Evolutionary conservation across 2,113 vertebrate species (phyloP), one percentile per base, ranked within the genome.

Genomic region (Merops nubicus): DNA sequence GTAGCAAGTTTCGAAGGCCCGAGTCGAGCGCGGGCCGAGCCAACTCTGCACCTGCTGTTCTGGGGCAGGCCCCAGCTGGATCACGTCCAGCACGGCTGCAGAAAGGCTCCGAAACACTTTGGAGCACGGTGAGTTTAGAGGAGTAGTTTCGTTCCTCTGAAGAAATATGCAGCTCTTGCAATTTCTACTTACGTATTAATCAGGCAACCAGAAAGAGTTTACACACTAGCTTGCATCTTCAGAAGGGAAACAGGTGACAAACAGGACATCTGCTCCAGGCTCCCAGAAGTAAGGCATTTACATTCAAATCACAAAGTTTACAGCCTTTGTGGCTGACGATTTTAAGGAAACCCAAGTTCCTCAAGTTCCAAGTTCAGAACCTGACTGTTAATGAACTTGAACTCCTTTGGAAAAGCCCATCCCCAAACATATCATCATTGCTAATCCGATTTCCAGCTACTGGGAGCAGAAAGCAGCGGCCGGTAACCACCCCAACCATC

Each of bases 11-110:
- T 36, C 51, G 43, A 45, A 72, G 20, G 56, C 51, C 36, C 51
- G 36, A 45, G 56, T 40, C 4, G 0, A 28, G 33, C 0, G 0
- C 2, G 4, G 12, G 51, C 53, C 82, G 83, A 63, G 86, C 33
- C 93, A 84, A 77, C 86, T 77, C 33, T 59, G 73, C 60, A 79
- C 72, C 89, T 78, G 85, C 90, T 78, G 10, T 15, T 75, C 4
- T 48, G 28, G 19, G 42, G 89, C 72, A 78, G 73, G 23, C 47
- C 25, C 20, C 22, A 65, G 43, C 80, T 89, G 94, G 77, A 60
- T 26, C 69, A 9, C 1, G 0, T 43, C 84, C 95, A 92, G 62
- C 12, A 6, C 0, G 0, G 9, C 8, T 51, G 6, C 8, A 6
- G 72, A 62, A 36, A 69, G 31, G n/a, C 69, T 91, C 57, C 3